A percentile compares a stretch with the other conserved stretches of the same genome.
These are phyloP conservation scores for Ypsolopha sequella DNA, from an alignment of 2,888 invertebrate genomes.

Conservation along the genomic window DNA sequence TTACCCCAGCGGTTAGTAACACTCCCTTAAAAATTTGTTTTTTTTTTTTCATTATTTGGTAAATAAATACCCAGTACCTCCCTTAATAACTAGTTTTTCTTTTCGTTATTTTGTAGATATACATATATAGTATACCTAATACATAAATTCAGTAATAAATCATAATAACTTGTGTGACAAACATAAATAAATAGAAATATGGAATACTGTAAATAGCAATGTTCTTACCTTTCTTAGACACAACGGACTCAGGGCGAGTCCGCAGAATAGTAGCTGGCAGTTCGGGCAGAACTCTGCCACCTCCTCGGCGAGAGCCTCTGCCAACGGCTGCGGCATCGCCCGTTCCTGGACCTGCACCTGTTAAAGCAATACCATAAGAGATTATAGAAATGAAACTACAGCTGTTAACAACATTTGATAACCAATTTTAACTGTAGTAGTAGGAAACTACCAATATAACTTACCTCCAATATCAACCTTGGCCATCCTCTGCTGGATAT, in stretches of 20 bases:
- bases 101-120: too few species aligned
- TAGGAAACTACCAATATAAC: slow-evolving; percentile 6
- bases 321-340: slow-evolving; percentile 41
- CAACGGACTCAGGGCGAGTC: slow-evolving; percentile 39
- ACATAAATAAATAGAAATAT: slow-evolving; percentile 2
- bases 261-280: slow-evolving; percentile 37
- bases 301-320: slow-evolving; percentile 69
- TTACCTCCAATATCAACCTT: slow-evolving; percentile 30
- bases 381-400: too few species aligned
- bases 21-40: too few species aligned
- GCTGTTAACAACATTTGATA: not conserved
- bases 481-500: slow-evolving; percentile 48
- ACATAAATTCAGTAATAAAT: too few species aligned
- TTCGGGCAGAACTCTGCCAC: slow-evolving; percentile 54
- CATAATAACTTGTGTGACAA: slow-evolving; percentile 3
- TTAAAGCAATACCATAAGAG: too few species aligned
- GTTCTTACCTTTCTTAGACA: slow-evolving; percentile 40
- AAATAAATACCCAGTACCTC: too few species aligned
- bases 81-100: too few species aligned
- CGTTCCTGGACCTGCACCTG: not conserved
- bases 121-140: too few species aligned
- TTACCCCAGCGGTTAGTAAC: too few species aligned
- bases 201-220: not conserved
- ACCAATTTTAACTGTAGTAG: not conserved
- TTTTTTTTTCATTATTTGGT: too few species aligned